Conservation (phyloP, 2,888 invertebrate genomes). For the Papilio demoleus region DNA sequence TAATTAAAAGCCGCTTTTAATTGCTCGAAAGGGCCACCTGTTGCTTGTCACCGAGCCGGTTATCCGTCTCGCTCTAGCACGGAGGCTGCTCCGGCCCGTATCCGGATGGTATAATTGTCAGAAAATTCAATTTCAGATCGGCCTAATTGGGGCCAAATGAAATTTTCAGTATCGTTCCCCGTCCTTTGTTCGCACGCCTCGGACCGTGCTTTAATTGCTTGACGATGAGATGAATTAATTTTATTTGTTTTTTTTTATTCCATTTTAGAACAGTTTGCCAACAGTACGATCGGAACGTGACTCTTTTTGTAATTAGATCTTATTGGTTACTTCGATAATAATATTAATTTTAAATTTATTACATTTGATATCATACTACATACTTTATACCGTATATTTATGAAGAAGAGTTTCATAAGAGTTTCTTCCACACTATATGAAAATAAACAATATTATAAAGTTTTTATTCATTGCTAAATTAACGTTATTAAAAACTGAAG, state of each 20-base stretch:
- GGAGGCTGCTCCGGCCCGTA: conserved; percentile 78
- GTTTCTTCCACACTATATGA: background rate
- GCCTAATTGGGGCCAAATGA: conserved; percentile 78
- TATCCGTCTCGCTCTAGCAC: conserved; percentile 54
- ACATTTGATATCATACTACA: background rate
- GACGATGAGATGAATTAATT: conserved; percentile 72
- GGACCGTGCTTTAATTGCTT: conserved; percentile 70
- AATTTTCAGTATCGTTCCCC: conserved; percentile 71
- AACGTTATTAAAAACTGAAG: conserved; percentile 26
- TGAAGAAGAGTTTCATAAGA: background rate
- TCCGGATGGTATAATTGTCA: conserved; percentile 78
- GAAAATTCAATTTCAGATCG: conserved; percentile 78
- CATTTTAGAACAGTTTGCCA: conserved; percentile 41
- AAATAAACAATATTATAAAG: too few relatives aligned
- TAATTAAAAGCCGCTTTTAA: conserved; percentile 82
- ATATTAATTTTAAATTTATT: background rate
- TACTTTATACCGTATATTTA: background rate
- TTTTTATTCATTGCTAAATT: background rate
- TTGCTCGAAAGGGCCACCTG: conserved; percentile 80
- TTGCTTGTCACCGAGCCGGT: conserved; percentile 63
- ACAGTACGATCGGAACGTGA: conserved; percentile 42
- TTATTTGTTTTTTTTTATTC: conserved; percentile 58
- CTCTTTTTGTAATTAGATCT: conserved; percentile 42
- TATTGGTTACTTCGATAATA: background rate
- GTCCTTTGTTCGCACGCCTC: conserved; percentile 70